Percentiles rank a stretch among this genome's conserved stretches.
Evolutionary conservation across 2,888 invertebrate genomes (phyloP).

Genomic region (Aphrophora alni): DNA sequence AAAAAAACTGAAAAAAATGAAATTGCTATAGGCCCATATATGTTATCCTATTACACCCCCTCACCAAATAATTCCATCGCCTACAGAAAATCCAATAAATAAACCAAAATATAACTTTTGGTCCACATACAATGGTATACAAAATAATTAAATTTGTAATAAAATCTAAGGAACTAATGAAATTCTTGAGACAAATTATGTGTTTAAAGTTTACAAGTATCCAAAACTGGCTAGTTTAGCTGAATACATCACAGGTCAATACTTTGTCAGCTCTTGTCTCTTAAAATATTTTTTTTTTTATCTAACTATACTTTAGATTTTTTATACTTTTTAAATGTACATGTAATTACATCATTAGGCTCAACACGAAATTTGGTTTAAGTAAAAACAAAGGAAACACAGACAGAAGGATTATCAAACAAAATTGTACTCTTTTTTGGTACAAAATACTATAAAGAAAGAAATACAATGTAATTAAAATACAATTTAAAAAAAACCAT

Average conservation of each 20-base stretch:
- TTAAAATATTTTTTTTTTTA: background rate
- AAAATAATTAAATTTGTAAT: background rate
- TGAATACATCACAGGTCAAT: slow-evolving; percentile 1
- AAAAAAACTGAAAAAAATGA: too few relatives aligned
- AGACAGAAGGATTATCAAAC: too few relatives aligned
- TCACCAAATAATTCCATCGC: background rate
- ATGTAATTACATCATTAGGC: background rate
- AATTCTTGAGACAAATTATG: background rate
- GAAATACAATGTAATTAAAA: too few relatives aligned
- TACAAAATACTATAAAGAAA: too few relatives aligned
- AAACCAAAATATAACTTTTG: slow-evolving; percentile 9
- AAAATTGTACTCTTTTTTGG: too few relatives aligned
- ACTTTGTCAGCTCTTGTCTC: background rate
- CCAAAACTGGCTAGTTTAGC: background rate
- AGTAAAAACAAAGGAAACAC: too few relatives aligned
- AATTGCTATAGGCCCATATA: too few relatives aligned
- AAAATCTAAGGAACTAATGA: slow-evolving; percentile 6
- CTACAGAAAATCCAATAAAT: background rate
- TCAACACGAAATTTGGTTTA: background rate
- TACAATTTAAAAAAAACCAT: too few relatives aligned
- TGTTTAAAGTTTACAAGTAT: background rate
- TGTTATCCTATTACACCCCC: too few relatives aligned
- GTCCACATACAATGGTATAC: background rate
- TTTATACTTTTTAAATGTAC: background rate
- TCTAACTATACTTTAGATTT: background rate